A percentile compares a stretch with the other conserved stretches of the same genome.
Evolutionary conservation across 2,797 vertebrate species (phyloP).

Genomic region (Lycodopsis pacificus): DNA sequence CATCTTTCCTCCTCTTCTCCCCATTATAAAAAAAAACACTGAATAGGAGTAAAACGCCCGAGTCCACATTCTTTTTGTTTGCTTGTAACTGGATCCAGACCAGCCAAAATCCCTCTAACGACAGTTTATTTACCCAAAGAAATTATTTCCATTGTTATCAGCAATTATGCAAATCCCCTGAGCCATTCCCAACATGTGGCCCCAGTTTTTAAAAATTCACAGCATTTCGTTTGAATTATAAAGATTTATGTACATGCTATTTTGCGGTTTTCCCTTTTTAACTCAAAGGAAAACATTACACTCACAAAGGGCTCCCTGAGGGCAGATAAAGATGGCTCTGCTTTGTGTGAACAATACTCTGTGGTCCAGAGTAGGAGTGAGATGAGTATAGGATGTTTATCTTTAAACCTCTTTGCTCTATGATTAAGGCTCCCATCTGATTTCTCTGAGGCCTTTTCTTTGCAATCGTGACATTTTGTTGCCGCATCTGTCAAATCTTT

Average conservation of each 20-base stretch:
- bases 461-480: conserved; percentile 20
- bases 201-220: conserved; percentile 37
- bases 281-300: conserved; percentile 63
- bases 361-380: conserved; percentile 37
- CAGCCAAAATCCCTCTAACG: conserved; percentile 53
- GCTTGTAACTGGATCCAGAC: conserved; percentile 46
- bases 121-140: conserved; percentile 64
- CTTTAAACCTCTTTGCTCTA: conserved; percentile 20
- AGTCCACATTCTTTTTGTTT: conserved; percentile 50
- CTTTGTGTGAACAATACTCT: conserved; percentile 61
- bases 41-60: conserved; percentile 27
- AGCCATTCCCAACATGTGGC: conserved; percentile 52
- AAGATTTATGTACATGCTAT: conserved; percentile 60
- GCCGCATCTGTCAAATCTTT: background rate
- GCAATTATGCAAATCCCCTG: conserved; percentile 69
- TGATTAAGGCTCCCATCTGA: conserved; percentile 11
- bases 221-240: conserved; percentile 67
- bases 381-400: conserved; percentile 23
- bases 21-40: conserved; percentile 28
- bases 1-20: background rate
- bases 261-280: conserved; percentile 56
- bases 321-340: conserved; percentile 62
- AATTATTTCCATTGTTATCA: conserved; percentile 67
- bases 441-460: conserved; percentile 7
- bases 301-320: conserved; percentile 60